phyloP scores from a whole-genome alignment of 2,797 vertebrate genomes.

The Harpagifer antarcticus region DNA sequence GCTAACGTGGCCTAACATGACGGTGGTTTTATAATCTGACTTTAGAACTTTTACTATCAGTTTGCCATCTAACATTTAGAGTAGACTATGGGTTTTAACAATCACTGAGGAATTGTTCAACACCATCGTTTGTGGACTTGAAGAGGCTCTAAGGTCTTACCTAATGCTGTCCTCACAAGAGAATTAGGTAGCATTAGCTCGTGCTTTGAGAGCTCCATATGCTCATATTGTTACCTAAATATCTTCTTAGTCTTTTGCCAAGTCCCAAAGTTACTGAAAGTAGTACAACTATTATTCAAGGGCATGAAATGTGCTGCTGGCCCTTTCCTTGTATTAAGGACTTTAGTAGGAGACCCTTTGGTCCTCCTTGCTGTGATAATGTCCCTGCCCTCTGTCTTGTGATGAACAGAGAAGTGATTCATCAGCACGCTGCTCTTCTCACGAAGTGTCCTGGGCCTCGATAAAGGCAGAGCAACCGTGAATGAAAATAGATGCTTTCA shows the following conservation, averaged over 20 bases:
- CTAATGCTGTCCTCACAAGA: background rate
- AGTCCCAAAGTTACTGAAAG: slow-evolving; percentile 12
- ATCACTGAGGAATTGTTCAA: background rate
- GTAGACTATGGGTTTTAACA: background rate
- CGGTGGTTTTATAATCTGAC: too few relatives aligned
- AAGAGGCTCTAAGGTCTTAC: background rate
- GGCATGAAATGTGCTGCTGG: slow-evolving; percentile 6
- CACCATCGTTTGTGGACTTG: background rate
- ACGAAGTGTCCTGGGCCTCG: slow-evolving; percentile 74
- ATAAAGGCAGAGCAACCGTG: slow-evolving; percentile 80
- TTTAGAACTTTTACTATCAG: too few relatives aligned
- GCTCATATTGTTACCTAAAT: slow-evolving; percentile 8
- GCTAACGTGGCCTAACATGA: background rate
- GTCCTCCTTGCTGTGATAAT: slow-evolving; percentile 59
- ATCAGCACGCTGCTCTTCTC: slow-evolving; percentile 74
- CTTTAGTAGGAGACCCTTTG: slow-evolving; percentile 43
- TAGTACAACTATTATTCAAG: slow-evolving; percentile 28
- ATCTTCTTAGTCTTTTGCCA: too few relatives aligned
- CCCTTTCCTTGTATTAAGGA: slow-evolving; percentile 34
- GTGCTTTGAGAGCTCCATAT: background rate
- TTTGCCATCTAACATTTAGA: background rate
- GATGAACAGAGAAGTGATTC: slow-evolving; percentile 70
- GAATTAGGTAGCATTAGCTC: background rate
- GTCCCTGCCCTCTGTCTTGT: slow-evolving; percentile 58
- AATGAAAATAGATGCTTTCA: slow-evolving; percentile 90